Base-by-base conservation (phyloP, 2,888 invertebrate species). In the Priocnemis perturbator region DNA sequence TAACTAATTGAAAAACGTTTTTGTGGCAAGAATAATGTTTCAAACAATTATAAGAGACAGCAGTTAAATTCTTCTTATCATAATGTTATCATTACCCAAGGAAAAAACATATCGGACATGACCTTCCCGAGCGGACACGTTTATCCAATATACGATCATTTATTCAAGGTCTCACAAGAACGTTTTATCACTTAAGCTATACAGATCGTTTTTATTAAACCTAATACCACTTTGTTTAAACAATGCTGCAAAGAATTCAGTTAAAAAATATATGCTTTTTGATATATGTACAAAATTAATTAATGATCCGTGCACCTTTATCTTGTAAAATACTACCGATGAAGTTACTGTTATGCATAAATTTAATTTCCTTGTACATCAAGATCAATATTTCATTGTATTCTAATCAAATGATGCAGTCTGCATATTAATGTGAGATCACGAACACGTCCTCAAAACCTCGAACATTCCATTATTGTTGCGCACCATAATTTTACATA, bases 181-280 rank as follows among this genome's bases (percentile, higher is more conserved):
- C 70, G 47, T 67, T 73, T 69, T 58, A 78, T 60, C 71, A 73
- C 63, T 79, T 73, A 79, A 67, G 71, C 66, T 75, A 67, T 67
- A 71, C 69, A 71, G 62, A 81, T 79, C 67, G 61, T 62, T 60
- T 74, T 69, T 73, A 67, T 76, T 79, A 82, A 81, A 82, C 53
- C 69, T 78, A 67, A 69, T 68, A 67, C 69, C 67, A 73, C 69
- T 57, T 77, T 61, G 30, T 69, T 73, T 67, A 69, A 79, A 73
- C 61, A 61, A 77, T 69, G 61, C 64, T 69, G 80, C 72, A 79
- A 79, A 76, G 78, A 61, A 76, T 80, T 78, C 70, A 72, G 79
- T 79, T 79, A 73, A 79, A 83, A 85, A 83, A 85, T 82, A 83
- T 82, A 74, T 75, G 73, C 67, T 80, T 77, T 81, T 62, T 65